Evolutionary conservation across 2,797 vertebrate genomes (phyloP), one percentile per base, ranked within the genome.

Genomic region (Vultur gryphus): DNA sequence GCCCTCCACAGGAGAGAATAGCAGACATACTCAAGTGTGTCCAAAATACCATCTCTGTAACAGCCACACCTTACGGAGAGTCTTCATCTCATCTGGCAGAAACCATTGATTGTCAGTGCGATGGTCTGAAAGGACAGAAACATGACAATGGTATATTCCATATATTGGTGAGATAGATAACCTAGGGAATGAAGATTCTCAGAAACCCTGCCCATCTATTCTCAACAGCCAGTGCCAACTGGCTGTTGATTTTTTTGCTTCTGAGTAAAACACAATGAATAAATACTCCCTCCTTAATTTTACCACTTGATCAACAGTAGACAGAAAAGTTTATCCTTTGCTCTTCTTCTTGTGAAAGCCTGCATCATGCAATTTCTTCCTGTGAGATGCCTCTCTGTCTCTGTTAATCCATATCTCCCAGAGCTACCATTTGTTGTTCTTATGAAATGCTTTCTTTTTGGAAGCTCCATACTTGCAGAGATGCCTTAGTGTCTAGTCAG

Each of bases 1-100:
- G 92, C 94, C 94, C 89, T 94, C 95, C 94, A 77, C 89, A 95
- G 96, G 95, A 93, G 18, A 84, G 65, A 92, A 85, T 52, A 58
- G 57, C 65, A 95, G 90, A 78, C 35, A 43, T 66, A n/a, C 46
- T 57, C 37, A 41, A 61, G 33, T 24, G 29, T 62, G 49, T 85
- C 78, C 81, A 87, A 90, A 93, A 75, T 23, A 46, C 29, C 1
- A 1, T 64, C 26, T 59, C 55, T 41, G 19, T 28, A 77, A 72
- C 39, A 75, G 71, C 44, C 59, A 83, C 61, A 55, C 43, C 35
- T 82, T 28, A 66, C 13, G 55, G 51, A 59, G 7, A 71, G 17
- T 23, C 69, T 87, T 80, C 59, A 37, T 44, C 67, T 93, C 86
- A 48, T 39, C 24, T 79, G 35, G 29, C 64, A 92, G 64, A 95